Base-by-base conservation (phyloP, 2,797 vertebrate species). In the Masticophis lateralis region DNA sequence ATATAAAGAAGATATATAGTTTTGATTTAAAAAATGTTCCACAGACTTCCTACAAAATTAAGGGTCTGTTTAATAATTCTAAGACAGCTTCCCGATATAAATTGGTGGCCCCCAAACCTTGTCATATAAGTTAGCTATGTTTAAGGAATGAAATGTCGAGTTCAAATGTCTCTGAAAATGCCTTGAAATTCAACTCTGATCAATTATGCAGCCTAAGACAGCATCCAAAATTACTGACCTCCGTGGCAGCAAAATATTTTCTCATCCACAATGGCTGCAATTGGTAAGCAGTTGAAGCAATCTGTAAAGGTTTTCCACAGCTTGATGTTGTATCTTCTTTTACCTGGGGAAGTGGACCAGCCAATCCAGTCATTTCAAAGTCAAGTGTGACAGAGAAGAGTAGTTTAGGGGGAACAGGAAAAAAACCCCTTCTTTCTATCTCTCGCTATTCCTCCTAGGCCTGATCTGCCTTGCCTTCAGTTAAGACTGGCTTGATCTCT, bases 201-300 rank as follows among this genome's bases (percentile, higher is more conserved):
- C 66, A 47, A 32, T 14, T 37, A 9, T 0, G 86, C 37, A 91
- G 27, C 0, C 47, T 25, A 56, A 79, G 32, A 53, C 18, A 55
- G 27, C 94, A 47, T 43, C 56, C 87, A 0, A 63, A 90, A 3
- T 63, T 59, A 97, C 98, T 56, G 95, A 99, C 99, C 99, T 97
- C 99, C 99, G 10, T 99, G 99, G 97, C 99, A 99, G 97, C 99
- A 99, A 97, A 99, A 99, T 96, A 99, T 99, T 97, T 99, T 99
- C 97, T 99, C 99, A 97, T 99, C 99, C 96, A 99, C 99, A 95
- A 99, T 99, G 96, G 99, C 99, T 83, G 99, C 98, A 96, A 99
- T 99, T 59, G 99, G 99, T 96, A 99, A 98, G 97, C 99, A 99
- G 97, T 99, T 99, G 97, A 99, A 99, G 97, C 99, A 99, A 97